Base-by-base conservation (phyloP, 2,113 vertebrate species). In the Loxodonta africana region DNA sequence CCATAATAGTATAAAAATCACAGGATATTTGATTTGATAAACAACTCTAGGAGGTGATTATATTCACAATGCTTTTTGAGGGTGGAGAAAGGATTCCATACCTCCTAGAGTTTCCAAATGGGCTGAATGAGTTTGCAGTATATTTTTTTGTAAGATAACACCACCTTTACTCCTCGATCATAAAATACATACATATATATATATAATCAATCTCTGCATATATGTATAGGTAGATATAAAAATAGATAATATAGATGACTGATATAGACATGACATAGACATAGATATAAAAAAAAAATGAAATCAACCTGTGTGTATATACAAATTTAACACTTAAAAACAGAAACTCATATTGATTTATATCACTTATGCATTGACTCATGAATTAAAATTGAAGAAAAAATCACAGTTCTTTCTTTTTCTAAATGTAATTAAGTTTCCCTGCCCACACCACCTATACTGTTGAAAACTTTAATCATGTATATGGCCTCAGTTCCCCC, bases 1-100 rank as follows among this genome's bases (percentile, higher is more conserved):
- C 15, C 62, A 2, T 26, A 53, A 93, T 85, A 44, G 21, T 87
- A 60, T 37, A 95, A 96, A 95, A 95, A 96, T 95, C 91, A 95
- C 8, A 74, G n/a, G 41, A 73, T 81, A 86, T 86, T 76, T 95
- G 69, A 12, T 62, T 96, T 93, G 46, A 71, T 48, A 57, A 93
- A 91, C 46, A 18, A 0, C 33, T 77, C 51, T 82, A 0, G 20
- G 44, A 37, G 74, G 21, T 81, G 25, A 69, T 91, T 41, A 33
- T 57, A 92, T 91, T 87, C 41, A 46, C 6, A 92, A 63, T 12
- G 57, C 12, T 15, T 62, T 62, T 69, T 25, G 1, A 5, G 21
- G 6, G 0, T 67, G 0, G 9, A 20, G 2, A 23, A n/a, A 14
- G 20, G 46, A 65, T 74, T 33, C 88, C 37, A 80, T 60, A n/a